A percentile compares a stretch with the other conserved stretches of the same genome.
phyloP scores from a whole-genome alignment of 2,888 invertebrate genomes.

The Lissocephala sabroskyi region DNA sequence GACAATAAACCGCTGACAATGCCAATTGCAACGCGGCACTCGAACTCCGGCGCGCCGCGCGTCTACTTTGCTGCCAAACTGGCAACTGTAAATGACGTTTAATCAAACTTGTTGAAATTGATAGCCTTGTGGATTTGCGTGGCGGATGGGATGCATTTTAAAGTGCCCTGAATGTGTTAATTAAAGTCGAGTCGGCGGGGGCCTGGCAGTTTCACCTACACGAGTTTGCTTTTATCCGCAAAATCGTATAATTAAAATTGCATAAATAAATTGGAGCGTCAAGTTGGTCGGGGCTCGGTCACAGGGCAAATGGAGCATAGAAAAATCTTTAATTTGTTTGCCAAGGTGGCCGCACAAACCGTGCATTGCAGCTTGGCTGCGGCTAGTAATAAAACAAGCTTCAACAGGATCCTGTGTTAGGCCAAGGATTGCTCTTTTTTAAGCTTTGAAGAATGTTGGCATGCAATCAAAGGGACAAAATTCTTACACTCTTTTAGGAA shows the following conservation, averaged over 20 bases:
- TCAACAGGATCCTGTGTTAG: too few species aligned
- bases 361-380: constrained; percentile 45
- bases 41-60: constrained; percentile 14
- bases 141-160: constrained; percentile 36
- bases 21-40: constrained; percentile 28
- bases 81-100: constrained; percentile 58
- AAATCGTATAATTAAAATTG: not conserved
- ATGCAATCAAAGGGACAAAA: too few species aligned
- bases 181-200: constrained; percentile 30
- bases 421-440: too few species aligned
- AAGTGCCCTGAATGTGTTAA: constrained; percentile 47
- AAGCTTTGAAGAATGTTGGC: too few species aligned
- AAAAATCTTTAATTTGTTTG: constrained; percentile 16
- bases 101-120: constrained; percentile 64
- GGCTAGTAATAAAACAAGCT: constrained; percentile 58
- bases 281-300: too few species aligned
- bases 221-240: constrained; percentile 22
- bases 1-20: constrained; percentile 32
- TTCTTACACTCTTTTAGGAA: too few species aligned
- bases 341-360: constrained; percentile 9
- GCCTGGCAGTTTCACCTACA: constrained; percentile 6
- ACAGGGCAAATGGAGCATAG: constrained; percentile 18
- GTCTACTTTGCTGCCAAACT: constrained; percentile 10
- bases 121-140: constrained; percentile 52
- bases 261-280: constrained; percentile 16